Conservation (phyloP, 2,113 vertebrate genomes). For the Mirza zaza region DNA sequence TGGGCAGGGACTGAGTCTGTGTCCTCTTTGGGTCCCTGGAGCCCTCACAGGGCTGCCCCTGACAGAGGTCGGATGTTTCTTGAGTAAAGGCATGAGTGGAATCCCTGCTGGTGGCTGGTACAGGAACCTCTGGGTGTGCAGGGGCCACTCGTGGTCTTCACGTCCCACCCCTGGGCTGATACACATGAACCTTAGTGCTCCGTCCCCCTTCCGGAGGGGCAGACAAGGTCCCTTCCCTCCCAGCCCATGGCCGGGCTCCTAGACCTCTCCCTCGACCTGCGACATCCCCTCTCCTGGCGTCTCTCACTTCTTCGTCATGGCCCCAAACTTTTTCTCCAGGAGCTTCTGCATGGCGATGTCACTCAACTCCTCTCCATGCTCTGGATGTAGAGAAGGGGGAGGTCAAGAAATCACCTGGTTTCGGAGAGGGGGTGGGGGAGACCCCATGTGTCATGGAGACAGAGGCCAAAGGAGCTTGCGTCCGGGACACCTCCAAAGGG, state of each 20-base stretch:
- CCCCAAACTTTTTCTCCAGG: constrained; percentile 58
- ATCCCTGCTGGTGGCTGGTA: neutral
- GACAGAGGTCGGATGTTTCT: neutral
- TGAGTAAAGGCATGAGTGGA: neutral
- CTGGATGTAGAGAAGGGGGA: neutral
- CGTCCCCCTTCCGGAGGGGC: neutral
- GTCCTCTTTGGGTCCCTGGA: neutral
- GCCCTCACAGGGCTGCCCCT: neutral
- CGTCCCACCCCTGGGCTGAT: neutral
- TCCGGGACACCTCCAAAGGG: neutral
- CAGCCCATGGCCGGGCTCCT: neutral
- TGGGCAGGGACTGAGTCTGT: neutral
- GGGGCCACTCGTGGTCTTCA: neutral
- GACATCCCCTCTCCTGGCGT: rapidly evolving
- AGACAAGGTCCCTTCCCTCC: neutral
- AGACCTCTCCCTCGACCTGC: neutral
- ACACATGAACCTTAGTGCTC: rapidly evolving
- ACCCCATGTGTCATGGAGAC: rapidly evolving
- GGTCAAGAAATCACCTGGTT: neutral
- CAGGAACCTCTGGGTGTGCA: too few relatives aligned
- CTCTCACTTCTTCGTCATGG: constrained; percentile 66
- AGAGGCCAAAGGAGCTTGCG: neutral
- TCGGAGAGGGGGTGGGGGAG: neutral
- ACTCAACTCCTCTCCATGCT: neutral
- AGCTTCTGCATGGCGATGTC: neutral